Evolutionary conservation across 1,140 invertebrate genomes (phyloP), one percentile per base, ranked within the genome.

Genomic region (Planococcus citri): DNA sequence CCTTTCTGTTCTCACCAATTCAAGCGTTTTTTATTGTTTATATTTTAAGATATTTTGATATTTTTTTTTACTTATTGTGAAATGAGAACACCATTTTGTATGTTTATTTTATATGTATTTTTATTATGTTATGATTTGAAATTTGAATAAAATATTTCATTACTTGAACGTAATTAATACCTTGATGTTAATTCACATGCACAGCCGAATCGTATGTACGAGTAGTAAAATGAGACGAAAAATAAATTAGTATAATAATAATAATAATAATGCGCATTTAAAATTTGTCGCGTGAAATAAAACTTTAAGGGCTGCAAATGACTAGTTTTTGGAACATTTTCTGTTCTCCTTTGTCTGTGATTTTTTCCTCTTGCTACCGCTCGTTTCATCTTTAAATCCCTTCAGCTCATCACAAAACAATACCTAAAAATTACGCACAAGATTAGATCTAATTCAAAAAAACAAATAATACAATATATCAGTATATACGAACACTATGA

Each of bases 361-460:
- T n/a, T 51, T 51, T 3, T n/a, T 51, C 17, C 41, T 24, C 29
- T 71, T 69, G n/a, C 60, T 60, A 37, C n/a, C 20, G 17, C 25
- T 51, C 21, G 57, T 69, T 68, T 70, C 69, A 12, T 71, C 74
- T 79, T 85, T 80, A 73, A 88, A 88, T 77, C 86, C 85, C 77
- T 86, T 87, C 73, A 90, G 78, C 77, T 89, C 87, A 41, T 87
- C 85, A 78, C 86, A 87, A 78, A 90, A 90, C 24, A 90, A 76
- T n/a, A 90, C 83, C 87, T 89, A 74, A 21, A 83, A 33, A 17
- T 69, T 41, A 20, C 1, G 27, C 8, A n/a, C 38, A 70, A 4
- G 38, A 6, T 68, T 1, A n/a, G 24, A 51, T 69, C 24, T n/a
- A 68, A 4, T 9, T 17, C 24, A 27, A 8, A 27, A 69, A n/a